Base-by-base conservation (phyloP, 1,140 invertebrate species). In the Drosophila teissieri region DNA sequence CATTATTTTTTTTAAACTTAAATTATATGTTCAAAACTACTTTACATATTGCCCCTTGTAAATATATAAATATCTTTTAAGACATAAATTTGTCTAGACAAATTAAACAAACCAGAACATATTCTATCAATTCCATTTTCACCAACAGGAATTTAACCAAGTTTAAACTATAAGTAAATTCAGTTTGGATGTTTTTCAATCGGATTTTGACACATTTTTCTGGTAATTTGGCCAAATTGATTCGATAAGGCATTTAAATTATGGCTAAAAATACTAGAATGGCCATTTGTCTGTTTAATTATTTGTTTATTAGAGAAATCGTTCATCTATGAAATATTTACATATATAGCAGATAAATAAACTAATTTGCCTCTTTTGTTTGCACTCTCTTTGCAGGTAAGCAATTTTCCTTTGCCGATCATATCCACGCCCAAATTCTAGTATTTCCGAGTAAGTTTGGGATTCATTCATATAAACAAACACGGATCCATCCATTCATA, bases 341-440 rank as follows among this genome's bases (percentile, higher is more conserved):
- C 51, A 27, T 2, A 39, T 39, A 12, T 4, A 12, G 4, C 37
- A 39, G 2, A 39, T 39, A 44, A 51, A 15, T 62, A 24, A 52
- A 54, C 40, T 45, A 67, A 40, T 74, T 67, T 34, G 3, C 3
- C 46, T 69, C 36, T 65, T 62, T 48, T 48, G 0, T 52, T 19
- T 46, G 39, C 24, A 1, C 54, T 70, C 49, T 80, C 65, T 60
- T 84, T 60, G 15, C 57, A 86, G 83, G 83, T 86, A 83, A 86
- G 83, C 60, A 54, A 69, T n/a, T 4, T 44, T 24, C 19, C 19
- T 34, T 6, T 31, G 4, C 24, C 24, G 24, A 24, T 4, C 3
- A 55, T 22, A 56, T 19, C 24, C 5, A 40, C 15, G 24, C 45
- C 22, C 27, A 19, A 12, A 34, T 17, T 4, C 10, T 17, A 36